Conservation (phyloP, 1,140 invertebrate species). For the Tetranychus cinnabarinus region DNA sequence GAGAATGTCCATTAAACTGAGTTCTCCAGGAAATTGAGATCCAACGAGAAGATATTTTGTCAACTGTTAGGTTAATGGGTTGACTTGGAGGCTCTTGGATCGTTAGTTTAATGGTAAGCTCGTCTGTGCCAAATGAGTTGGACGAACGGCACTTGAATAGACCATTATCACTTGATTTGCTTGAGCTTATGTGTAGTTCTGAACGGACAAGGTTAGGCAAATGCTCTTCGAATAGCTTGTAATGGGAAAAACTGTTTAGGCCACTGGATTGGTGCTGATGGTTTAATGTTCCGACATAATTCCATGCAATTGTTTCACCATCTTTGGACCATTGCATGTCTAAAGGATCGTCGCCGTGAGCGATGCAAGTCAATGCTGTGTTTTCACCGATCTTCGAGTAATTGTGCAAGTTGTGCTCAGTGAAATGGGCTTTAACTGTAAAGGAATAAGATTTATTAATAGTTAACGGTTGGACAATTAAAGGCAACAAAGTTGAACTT, state of each 20-base stretch:
- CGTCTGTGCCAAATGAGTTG: slow-evolving; percentile 80
- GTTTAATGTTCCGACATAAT: neutral
- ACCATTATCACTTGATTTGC: slow-evolving; percentile 51
- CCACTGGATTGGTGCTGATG: neutral
- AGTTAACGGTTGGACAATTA: neutral
- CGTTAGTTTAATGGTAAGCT: slow-evolving; percentile 82
- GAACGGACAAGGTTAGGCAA: neutral
- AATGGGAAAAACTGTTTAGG: neutral
- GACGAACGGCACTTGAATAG: slow-evolving; percentile 80
- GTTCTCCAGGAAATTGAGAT: slow-evolving; percentile 42
- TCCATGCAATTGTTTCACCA: slow-evolving; percentile 4
- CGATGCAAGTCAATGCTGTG: slow-evolving; percentile 22
- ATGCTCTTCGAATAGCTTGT: neutral
- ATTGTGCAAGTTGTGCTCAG: slow-evolving; percentile 12
- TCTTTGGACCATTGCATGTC: neutral
- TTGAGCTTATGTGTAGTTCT: neutral
- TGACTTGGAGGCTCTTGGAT: slow-evolving; percentile 37
- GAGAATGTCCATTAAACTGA: slow-evolving; percentile 52
- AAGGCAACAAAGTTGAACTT: neutral
- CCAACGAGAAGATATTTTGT: slow-evolving; percentile 25
- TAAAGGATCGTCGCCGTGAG: slow-evolving; percentile 9
- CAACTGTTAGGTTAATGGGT: slow-evolving; percentile 17
- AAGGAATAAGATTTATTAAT: neutral
- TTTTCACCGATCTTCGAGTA: slow-evolving; percentile 16
- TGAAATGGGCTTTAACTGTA: slow-evolving; percentile 12